Evolutionary conservation across 2,113 vertebrate species (phyloP), one percentile per base, ranked within the genome.

Genomic region (Ptilorrhoa leucosticta): DNA sequence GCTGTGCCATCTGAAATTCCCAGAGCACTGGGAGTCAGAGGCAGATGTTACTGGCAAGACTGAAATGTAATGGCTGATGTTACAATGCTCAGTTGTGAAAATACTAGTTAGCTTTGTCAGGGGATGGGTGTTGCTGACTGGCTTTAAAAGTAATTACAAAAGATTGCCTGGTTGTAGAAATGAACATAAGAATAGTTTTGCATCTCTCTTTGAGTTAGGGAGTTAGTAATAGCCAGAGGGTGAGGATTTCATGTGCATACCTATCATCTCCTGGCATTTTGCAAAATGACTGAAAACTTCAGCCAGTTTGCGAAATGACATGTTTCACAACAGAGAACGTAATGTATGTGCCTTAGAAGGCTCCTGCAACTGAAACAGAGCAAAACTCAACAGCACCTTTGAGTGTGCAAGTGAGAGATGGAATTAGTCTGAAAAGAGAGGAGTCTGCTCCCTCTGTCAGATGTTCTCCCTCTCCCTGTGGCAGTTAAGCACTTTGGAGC

Each of bases 221-320:
- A 83, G 68, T 54, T 75, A 86, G 58, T 45, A 87, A 86, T 92
- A 90, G 86, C 94, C 80, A 81, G 93, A 92, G 88, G 94, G 90
- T 75, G 44, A 94, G 72, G 44, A 93, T 96, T 93, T 94, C 60
- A 35, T 66, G 24, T 24, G 54, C 64, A 35, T 63, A 90, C 85
- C 88, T 93, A 79, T 71, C n/a, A 72, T 45, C 83, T 92, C 71
- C 63, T 66, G 76, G 69, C 60, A 58, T 93, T 93, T 89, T 96
- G 91, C 89, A 96, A 86, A 97, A 83, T 42, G 76, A 77, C 42
- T 56, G 72, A 93, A 94, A 96, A 94, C 86, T 95, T 70, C 35
- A 92, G 64, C 64, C 33, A 26, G 44, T 93, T 94, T 92, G 76
- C 0, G 8, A 89, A 93, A 94, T 23, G 47, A 42, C 30, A 63